Base-by-base conservation (phyloP, 2,113 vertebrate species). In the Ranitomeya imitator region DNA sequence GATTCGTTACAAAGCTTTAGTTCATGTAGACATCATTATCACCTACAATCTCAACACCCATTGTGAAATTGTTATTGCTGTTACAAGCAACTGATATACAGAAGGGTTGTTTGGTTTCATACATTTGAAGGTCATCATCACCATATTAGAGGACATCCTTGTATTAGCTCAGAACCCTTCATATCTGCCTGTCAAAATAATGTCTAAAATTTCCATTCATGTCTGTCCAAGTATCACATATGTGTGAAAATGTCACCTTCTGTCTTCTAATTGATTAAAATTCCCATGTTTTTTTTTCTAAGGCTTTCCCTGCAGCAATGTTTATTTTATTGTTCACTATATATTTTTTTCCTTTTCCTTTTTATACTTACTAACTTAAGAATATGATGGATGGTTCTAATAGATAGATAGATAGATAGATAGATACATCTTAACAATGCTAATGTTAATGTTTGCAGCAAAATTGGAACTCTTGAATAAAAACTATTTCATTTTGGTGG, bases 111-210 rank as follows among this genome's bases (percentile, higher is more conserved):
- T 23, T n/a, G 23, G 26, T 79, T 79, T 57, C 21, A 55, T 79
- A 78, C 19, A 57, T 79, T 55, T 79, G n/a, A 79, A 79, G 77
- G 77, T 79, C 77, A 79, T 79, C n/a, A 15, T 79, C 54, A 37
- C 13, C 69, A 79, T 79, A 79, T 8, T 60, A 60, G 23, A 80
- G 71, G 57, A 31, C 78, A 80, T 57, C 23, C 23, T 80, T 26
- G 55, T 14, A 18, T 80, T 52, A 79, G 21, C 52, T 21, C 12
- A 10, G 0, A 59, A 59, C n/a, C 15, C 55, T 59, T 31, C n/a
- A 60, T 4, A 31, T 31, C 14, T 59, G 14, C 13, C 55, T 80
- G 78, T 80, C 23, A 80, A 80, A 55, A 59, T 59, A 60, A 80
- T 26, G 78, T 16, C 23, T 80, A 16, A 45, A 74, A 37, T 51